These are phyloP conservation scores for Patiria pectinifera DNA, from an alignment of 53 echinoderm and acorn worm species.

Conservation along the genomic window DNA sequence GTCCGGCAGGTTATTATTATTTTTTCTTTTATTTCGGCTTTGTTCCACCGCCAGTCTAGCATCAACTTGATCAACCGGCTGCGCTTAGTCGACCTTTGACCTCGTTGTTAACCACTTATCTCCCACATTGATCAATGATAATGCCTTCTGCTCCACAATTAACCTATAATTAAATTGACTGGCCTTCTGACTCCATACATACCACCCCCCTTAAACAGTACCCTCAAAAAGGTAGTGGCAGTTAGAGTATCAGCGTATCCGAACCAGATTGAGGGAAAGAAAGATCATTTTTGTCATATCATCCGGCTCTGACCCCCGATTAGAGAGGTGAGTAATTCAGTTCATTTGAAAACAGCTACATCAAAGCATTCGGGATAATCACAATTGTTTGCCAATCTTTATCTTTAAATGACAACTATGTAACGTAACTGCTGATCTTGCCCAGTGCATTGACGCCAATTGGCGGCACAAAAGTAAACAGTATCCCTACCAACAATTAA, in stretches of 20 bases:
- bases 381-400: background rate
- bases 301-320: background rate
- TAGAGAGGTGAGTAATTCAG: background rate
- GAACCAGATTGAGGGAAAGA: background rate
- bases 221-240: background rate
- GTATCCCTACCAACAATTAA: background rate
- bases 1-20: background rate
- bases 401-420: conserved; percentile 9
- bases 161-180: conserved; percentile 55
- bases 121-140: background rate
- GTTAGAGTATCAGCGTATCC: background rate
- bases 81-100: conserved; percentile 19
- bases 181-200: conserved; percentile 9
- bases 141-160: conserved; percentile 13
- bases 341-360: background rate
- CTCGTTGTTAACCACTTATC: conserved; percentile 17
- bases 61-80: background rate
- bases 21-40: background rate
- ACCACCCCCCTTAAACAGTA: background rate
- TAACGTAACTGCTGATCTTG: background rate
- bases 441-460: background rate
- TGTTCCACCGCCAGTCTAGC: background rate
- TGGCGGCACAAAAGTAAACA: background rate
- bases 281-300: background rate
- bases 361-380: conserved; percentile 13